Base-by-base conservation (phyloP, 2,888 invertebrate species). In the Teleogryllus oceanicus region DNA sequence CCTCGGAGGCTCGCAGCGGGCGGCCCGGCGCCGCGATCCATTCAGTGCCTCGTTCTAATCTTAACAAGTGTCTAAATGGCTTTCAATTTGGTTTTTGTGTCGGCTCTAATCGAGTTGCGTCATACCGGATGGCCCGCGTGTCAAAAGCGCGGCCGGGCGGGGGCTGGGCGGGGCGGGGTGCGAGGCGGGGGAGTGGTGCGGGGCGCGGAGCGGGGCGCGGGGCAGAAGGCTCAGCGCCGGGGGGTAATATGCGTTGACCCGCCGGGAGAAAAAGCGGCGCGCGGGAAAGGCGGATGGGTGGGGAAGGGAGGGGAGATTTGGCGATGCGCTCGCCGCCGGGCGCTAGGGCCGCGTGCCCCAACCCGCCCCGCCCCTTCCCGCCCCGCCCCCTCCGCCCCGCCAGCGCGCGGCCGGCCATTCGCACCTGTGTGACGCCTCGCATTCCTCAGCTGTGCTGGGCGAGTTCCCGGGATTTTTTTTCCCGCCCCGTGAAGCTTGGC, bases 1-100 rank as follows among this genome's bases (percentile, higher is more conserved):
- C 76, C 49, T 49, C 76, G 76, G 37, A 11, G 76, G 16, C 49
- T 49, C 76, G 16, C 78, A 49, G 50, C 16, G 16, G 78, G 16
- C 21, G n/a, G 21, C 49, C 77, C 49, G 37, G 37, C 37, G 37
- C 37, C 37, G 11, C 12, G 13, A 50, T 50, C 50, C 50, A 21
- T 21, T 78, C 50, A 51, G 49, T 51, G 24, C 20, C 78, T 78
- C 78, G 49, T 50, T 75, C 80, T 80, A 80, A 80, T 80, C 80
- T 80, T 79, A 80, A 80, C 79, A 80, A 80, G 79, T 80, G 79
- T 77, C 75, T 80, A 80, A 80, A 79, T 80, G 80, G 79, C 80
- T 80, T 80, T 80, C 80, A 80, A 79, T 80, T 80, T 79, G 74
- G 78, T 78, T 80, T 75, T 50, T 79, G 50, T 76, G 74, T 49